A percentile compares a stretch with the other conserved stretches of the same genome.
phyloP scores from a whole-genome alignment of 1,140 invertebrate species.

The Atta cephalotes region DNA sequence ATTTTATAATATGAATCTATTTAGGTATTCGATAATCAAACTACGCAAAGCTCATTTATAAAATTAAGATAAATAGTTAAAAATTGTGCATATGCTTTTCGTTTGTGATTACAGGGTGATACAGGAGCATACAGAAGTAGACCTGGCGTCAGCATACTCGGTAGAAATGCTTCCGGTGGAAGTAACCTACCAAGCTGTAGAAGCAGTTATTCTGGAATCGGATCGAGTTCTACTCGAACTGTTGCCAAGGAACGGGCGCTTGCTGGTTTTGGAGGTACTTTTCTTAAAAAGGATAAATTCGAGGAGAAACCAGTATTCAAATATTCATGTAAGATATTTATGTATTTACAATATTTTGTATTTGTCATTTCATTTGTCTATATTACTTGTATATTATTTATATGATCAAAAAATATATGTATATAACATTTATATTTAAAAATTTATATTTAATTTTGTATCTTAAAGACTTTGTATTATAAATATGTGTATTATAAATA shows the following conservation, averaged over 20 bases:
- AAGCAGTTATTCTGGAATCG: conserved; percentile 77
- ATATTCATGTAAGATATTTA: conserved; percentile 78
- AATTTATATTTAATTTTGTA: conserved; percentile 2
- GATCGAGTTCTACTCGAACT: conserved; percentile 73
- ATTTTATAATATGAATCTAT: not conserved
- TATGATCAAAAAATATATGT: not conserved
- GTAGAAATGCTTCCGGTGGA: conserved; percentile 76
- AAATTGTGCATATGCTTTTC: not conserved
- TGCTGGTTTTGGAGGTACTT: conserved; percentile 74
- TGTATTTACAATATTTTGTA: not conserved
- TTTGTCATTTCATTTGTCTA: not conserved
- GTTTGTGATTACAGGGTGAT: conserved; percentile 78
- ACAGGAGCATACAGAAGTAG: conserved; percentile 79
- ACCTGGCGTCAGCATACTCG: conserved; percentile 73
- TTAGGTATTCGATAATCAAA: not conserved
- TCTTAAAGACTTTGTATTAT: not conserved
- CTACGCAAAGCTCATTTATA: not conserved
- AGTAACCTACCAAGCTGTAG: conserved; percentile 80
- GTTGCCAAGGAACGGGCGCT: conserved; percentile 77
- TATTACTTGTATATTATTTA: not conserved
- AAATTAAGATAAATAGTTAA: not conserved
- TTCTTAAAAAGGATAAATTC: conserved; percentile 79
- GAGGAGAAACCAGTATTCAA: conserved; percentile 81
- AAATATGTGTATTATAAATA: no score
- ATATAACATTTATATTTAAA: not conserved